Evolutionary conservation across 2,113 vertebrate genomes (phyloP).

Genomic region (Nycticryphes semicollaris): DNA sequence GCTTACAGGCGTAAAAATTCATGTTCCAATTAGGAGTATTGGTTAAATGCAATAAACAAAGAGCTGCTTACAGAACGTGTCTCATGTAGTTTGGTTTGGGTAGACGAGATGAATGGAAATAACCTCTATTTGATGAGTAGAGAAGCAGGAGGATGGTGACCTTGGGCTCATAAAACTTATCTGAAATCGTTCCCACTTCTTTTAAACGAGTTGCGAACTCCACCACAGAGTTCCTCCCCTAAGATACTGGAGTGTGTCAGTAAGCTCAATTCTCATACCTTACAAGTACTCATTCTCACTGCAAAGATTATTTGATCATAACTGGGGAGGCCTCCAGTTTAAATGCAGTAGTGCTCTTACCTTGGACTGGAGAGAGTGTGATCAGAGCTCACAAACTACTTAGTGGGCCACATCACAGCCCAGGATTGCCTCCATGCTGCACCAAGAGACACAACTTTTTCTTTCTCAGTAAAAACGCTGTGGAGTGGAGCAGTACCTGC

Average conservation of each 20-base stretch:
- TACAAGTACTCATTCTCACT: fast-evolving
- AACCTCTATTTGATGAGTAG: conserved; percentile 1
- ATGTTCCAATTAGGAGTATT: conserved; percentile 21
- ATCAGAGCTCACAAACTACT: not conserved
- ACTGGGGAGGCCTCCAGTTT: not conserved
- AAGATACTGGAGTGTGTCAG: not conserved
- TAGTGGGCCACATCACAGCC: not conserved
- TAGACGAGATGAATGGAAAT: not conserved
- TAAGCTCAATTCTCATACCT: not conserved
- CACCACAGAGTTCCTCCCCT: not conserved
- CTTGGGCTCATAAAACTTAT: not conserved
- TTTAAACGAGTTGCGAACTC: not conserved
- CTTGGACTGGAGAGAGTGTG: not conserved
- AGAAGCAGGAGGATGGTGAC: not conserved
- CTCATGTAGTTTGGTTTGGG: not conserved
- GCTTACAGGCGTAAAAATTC: conserved; percentile 50
- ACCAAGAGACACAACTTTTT: not conserved
- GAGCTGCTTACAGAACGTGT: conserved; percentile 24
- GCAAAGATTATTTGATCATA: not conserved
- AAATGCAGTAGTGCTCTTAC: not conserved
- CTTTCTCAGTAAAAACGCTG: not conserved
- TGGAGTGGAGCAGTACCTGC: not conserved
- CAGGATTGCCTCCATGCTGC: not conserved
- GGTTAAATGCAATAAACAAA: conserved; percentile 48
- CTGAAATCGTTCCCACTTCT: not conserved